A percentile compares a stretch with the other conserved stretches of the same genome.
Conservation (phyloP, 35 echinoderm and acorn worm species). For the Hemicentrotus pulcherrimus region DNA sequence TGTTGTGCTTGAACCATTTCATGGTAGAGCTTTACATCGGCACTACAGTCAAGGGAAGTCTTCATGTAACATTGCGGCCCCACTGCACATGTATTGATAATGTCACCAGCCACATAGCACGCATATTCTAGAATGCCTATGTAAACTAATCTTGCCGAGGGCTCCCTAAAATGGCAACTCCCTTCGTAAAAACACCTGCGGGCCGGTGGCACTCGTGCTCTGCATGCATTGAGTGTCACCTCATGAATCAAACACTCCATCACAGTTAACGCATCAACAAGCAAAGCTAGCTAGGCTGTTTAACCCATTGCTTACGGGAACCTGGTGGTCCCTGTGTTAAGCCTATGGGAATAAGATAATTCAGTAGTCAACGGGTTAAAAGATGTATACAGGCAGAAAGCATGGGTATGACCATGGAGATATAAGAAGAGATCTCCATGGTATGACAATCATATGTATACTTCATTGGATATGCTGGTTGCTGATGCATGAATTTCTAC, state of each 20-base stretch:
- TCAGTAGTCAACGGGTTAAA: too few species aligned
- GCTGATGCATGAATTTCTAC: too few species aligned
- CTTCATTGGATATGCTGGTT: too few species aligned
- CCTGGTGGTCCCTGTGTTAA: too few species aligned
- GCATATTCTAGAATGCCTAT: background rate
- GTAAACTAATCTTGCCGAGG: background rate
- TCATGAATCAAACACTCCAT: background rate
- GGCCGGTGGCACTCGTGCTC: background rate
- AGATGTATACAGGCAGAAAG: too few species aligned
- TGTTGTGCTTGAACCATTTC: background rate
- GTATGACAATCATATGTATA: too few species aligned
- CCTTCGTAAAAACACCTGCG: background rate
- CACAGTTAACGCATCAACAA: background rate
- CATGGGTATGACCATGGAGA: too few species aligned
- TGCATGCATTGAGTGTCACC: background rate
- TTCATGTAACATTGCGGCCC: background rate
- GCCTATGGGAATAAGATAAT: too few species aligned
- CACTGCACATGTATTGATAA: background rate
- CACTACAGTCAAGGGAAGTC: background rate
- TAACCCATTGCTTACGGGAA: too few species aligned
- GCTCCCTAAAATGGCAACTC: slow-evolving; percentile 9
- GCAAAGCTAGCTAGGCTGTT: background rate
- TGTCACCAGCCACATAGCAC: background rate
- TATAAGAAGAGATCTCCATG: too few species aligned
- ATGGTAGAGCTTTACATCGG: background rate